Percentiles rank a stretch among this genome's conserved stretches.
These are phyloP conservation scores for Choloepus hoffmanni DNA, from an alignment of 2,113 vertebrate genomes.

Conservation along the genomic window DNA sequence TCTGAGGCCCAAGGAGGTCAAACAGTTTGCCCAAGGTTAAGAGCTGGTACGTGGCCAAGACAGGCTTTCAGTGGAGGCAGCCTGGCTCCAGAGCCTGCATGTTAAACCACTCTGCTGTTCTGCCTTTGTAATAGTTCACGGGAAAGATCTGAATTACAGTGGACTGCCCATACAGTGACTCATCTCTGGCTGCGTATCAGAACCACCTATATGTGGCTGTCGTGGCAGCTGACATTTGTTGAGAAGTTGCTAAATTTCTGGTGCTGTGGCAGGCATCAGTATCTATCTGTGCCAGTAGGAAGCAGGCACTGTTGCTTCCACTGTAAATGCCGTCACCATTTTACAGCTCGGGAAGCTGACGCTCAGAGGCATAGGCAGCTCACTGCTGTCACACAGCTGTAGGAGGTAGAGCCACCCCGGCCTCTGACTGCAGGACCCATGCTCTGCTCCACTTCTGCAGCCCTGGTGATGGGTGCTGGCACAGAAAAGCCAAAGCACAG, in stretches of 20 bases:
- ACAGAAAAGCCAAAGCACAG: not conserved
- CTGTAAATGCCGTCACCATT: not conserved
- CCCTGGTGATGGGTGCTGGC: not conserved
- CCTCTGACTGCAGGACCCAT: not conserved
- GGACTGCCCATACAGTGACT: not conserved
- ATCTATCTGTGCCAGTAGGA: not conserved
- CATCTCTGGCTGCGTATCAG: not conserved
- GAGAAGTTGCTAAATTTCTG: not conserved
- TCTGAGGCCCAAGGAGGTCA: not conserved
- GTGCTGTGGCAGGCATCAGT: not conserved
- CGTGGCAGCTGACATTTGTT: not conserved
- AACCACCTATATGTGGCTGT: not conserved
- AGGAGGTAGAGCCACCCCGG: not conserved
- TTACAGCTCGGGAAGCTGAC: not conserved
- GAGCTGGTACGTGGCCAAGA: not conserved
- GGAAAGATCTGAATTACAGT: not conserved
- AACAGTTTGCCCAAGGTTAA: not conserved
- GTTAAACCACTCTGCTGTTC: not conserved
- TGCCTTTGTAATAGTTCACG: not conserved
- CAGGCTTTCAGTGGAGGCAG: not conserved
- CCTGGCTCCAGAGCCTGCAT: accelerated
- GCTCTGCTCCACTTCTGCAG: not conserved
- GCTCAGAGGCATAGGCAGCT: not conserved
- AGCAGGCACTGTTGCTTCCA: not conserved
- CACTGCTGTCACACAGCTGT: not conserved